phyloP scores from a whole-genome alignment of 2,888 invertebrate species.

The Hyposoter didymator region DNA sequence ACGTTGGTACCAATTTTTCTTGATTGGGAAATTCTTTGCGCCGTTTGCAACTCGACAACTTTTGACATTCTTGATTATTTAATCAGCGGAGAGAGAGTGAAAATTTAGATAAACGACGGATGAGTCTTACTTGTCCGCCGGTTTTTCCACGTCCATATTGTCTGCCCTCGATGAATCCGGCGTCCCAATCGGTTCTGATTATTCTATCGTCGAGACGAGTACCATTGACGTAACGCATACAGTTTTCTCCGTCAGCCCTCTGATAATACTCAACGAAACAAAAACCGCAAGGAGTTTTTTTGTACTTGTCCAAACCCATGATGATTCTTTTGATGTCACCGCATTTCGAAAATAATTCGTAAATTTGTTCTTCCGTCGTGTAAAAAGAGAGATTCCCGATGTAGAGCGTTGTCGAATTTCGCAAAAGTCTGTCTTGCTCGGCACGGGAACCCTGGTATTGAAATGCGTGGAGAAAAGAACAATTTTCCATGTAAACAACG shows the following conservation, averaged over 20 bases:
- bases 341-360: constrained; percentile 97
- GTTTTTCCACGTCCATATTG: constrained; percentile 99
- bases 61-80: background rate
- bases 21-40: no score
- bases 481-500: background rate
- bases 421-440: constrained; percentile 93
- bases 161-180: constrained; percentile 98
- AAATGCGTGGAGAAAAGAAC: constrained; percentile 32
- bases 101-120: background rate
- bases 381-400: constrained; percentile 99
- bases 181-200: constrained; percentile 99
- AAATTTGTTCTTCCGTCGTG: constrained; percentile 99
- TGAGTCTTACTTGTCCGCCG: constrained; percentile 94
- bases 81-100: background rate
- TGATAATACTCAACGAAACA: constrained; percentile 98
- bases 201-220: constrained; percentile 98
- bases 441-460: constrained; percentile 91
- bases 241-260: constrained; percentile 90
- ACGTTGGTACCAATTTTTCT: no score
- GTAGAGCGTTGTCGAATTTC: constrained; percentile 93
- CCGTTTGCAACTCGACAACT: no score
- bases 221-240: constrained; percentile 97
- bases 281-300: constrained; percentile 99
- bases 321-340: constrained; percentile 97
- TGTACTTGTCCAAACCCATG: constrained; percentile 99